Evolutionary conservation across 2,113 vertebrate species (phyloP).

Genomic region (Hemiscyllium ocellatum): DNA sequence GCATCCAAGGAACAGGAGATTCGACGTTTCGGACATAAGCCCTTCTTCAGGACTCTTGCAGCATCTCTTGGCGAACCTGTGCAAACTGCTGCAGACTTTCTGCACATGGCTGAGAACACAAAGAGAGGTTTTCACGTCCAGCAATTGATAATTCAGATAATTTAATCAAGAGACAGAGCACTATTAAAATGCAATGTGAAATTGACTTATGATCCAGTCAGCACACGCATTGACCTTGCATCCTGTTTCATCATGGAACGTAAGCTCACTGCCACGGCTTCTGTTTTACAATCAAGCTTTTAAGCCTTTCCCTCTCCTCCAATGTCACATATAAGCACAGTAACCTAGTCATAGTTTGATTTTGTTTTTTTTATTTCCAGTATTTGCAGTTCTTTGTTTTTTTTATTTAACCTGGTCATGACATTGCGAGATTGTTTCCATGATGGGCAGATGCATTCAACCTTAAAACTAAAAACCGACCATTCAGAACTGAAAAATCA

Average conservation of each 20-base stretch:
- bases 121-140: neutral
- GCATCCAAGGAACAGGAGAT: too few relatives aligned
- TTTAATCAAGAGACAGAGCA: too few relatives aligned
- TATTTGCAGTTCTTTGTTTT: too few relatives aligned
- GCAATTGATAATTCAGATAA: neutral
- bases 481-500: neutral
- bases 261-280: neutral
- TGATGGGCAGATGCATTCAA: neutral
- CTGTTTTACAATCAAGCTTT: neutral
- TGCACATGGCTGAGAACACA: conserved; percentile 59
- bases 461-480: neutral
- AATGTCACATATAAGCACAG: too few relatives aligned
- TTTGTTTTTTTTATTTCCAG: too few relatives aligned
- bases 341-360: neutral
- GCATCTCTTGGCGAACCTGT: too few relatives aligned
- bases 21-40: too few relatives aligned
- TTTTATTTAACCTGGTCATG: neutral
- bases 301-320: neutral
- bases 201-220: neutral
- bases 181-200: neutral
- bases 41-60: too few relatives aligned
- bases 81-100: conserved; percentile 70
- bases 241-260: neutral
- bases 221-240: neutral
- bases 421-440: neutral